phyloP scores from a whole-genome alignment of 2,888 invertebrate species.

The Abrostola triplasia region DNA sequence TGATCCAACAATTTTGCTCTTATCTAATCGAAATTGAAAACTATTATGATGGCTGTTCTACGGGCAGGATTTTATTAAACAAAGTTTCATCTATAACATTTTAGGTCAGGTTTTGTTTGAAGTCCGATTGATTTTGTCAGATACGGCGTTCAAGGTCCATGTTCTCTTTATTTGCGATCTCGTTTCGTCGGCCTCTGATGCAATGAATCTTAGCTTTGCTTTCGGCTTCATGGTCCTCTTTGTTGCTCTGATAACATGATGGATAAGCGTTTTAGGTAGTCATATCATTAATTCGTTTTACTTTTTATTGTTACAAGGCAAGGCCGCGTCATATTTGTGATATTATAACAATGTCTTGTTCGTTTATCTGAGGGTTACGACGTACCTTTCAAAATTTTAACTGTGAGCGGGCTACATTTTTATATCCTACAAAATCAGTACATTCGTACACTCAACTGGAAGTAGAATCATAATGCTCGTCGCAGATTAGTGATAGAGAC shows the following conservation, averaged over 20 bases:
- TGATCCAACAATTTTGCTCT: slow-evolving; percentile 7
- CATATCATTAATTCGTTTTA: slow-evolving; percentile 73
- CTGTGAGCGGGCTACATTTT: slow-evolving; percentile 16
- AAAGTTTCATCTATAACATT: slow-evolving; percentile 79
- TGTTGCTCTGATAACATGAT: slow-evolving; percentile 83
- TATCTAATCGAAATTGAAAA: slow-evolving; percentile 14
- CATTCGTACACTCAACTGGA: slow-evolving; percentile 20
- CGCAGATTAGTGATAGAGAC: slow-evolving; percentile 30
- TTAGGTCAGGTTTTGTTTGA: slow-evolving; percentile 86
- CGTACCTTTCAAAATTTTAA: slow-evolving; percentile 30
- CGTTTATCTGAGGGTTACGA: slow-evolving; percentile 47
- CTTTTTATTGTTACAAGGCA: slow-evolving; percentile 69
- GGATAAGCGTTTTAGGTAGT: slow-evolving; percentile 80
- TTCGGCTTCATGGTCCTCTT: slow-evolving; percentile 83
- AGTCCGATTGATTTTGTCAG: slow-evolving; percentile 88
- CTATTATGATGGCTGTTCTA: slow-evolving; percentile 18
- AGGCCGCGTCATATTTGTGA: slow-evolving; percentile 61
- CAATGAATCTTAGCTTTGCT: slow-evolving; percentile 84
- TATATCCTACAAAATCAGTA: slow-evolving; percentile 16
- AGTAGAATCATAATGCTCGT: slow-evolving; percentile 20
- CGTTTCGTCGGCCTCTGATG: slow-evolving; percentile 86
- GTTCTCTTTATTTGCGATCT: slow-evolving; percentile 88
- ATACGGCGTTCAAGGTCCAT: slow-evolving; percentile 86
- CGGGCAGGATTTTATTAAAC: slow-evolving; percentile 44
- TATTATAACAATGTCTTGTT: slow-evolving; percentile 53